These are phyloP conservation scores for Panopea generosa DNA, from an alignment of 2,888 invertebrate species.

Conservation along the genomic window DNA sequence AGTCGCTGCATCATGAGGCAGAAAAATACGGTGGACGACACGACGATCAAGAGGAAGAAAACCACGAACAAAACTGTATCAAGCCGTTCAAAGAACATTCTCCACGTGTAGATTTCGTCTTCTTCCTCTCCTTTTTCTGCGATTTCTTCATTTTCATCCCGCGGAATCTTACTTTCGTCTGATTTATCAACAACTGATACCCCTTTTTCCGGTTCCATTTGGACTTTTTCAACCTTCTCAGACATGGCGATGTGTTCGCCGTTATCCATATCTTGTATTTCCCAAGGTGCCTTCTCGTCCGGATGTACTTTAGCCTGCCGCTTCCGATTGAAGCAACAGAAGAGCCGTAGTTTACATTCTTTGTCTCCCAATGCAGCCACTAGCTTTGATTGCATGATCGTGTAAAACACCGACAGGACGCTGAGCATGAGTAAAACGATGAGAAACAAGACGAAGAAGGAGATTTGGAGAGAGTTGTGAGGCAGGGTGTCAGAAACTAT, in stretches of 20 bases:
- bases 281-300: background rate
- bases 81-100: conserved; percentile 45
- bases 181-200: background rate
- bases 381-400: conserved; percentile 54
- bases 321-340: conserved; percentile 4
- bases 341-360: conserved; percentile 32
- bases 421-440: conserved; percentile 54
- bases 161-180: background rate
- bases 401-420: conserved; percentile 56
- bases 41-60: conserved; percentile 39
- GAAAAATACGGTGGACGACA: conserved; percentile 45
- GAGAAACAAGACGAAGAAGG: conserved; percentile 54
- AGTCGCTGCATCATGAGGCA: conserved; percentile 40
- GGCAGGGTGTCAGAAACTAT: conserved; percentile 55
- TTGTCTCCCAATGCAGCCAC: conserved; percentile 44
- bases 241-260: background rate
- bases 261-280: background rate
- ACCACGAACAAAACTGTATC: conserved; percentile 39
- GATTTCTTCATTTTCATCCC: background rate
- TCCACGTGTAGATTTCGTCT: conserved; percentile 37
- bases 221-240: conserved; percentile 1
- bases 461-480: conserved; percentile 57
- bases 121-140: conserved; percentile 16
- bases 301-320: background rate
- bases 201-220: background rate